phyloP scores from a whole-genome alignment of 2,113 vertebrate species.

The Benthochromis sp. region DNA sequence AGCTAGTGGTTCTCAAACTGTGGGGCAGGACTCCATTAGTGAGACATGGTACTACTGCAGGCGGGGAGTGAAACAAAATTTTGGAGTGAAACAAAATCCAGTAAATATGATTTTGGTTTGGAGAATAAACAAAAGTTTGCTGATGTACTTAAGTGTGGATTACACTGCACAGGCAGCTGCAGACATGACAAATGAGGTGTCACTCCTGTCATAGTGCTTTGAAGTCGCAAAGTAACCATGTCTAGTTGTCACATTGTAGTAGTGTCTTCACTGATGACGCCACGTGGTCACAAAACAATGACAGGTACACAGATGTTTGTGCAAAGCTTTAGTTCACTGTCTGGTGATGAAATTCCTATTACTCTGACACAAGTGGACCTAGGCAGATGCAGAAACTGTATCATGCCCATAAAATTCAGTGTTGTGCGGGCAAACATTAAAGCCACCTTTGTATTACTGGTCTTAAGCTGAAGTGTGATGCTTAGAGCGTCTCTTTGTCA shows the following conservation, averaged over 20 bases:
- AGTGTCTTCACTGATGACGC: fast-evolving
- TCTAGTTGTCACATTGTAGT: not conserved
- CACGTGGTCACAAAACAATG: not conserved
- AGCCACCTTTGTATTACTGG: too few relatives aligned
- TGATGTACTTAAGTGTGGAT: not conserved
- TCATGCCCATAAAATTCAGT: too few relatives aligned
- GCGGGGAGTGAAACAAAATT: not conserved
- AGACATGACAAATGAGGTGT: not conserved
- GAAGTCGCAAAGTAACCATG: not conserved
- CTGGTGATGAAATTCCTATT: too few relatives aligned
- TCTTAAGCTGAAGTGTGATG: too few relatives aligned
- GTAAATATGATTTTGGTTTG: not conserved
- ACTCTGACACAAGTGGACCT: too few relatives aligned
- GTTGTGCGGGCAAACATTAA: too few relatives aligned
- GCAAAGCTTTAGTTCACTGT: too few relatives aligned
- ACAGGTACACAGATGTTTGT: too few relatives aligned
- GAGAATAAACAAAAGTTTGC: not conserved
- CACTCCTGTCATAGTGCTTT: not conserved
- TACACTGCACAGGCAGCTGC: not conserved
- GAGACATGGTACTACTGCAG: not conserved
- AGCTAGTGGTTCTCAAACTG: not conserved
- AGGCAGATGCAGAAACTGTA: too few relatives aligned
- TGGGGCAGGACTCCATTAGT: not conserved
- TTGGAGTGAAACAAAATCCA: not conserved
- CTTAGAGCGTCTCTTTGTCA: too few relatives aligned